These are phyloP conservation scores for Chiloscyllium plagiosum DNA, from an alignment of 2,113 vertebrate species.

Conservation along the genomic window DNA sequence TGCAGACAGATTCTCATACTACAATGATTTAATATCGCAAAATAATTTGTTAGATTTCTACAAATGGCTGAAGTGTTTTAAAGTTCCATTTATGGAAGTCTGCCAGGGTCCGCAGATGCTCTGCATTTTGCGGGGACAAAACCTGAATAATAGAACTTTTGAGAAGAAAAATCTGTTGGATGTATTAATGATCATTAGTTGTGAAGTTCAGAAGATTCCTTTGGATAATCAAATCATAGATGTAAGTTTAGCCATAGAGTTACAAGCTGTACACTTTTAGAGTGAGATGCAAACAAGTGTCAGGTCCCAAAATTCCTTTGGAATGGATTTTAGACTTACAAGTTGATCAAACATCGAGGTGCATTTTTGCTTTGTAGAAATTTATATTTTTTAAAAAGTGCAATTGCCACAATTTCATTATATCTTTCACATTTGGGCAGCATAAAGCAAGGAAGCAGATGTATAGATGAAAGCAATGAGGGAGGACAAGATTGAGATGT, in stretches of 20 bases:
- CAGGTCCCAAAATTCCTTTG: not conserved
- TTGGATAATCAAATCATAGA: not conserved
- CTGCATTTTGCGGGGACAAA: not conserved
- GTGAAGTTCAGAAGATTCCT: not conserved
- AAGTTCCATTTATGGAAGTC: not conserved
- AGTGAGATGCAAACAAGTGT: not conserved
- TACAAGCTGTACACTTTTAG: not conserved
- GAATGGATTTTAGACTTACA: not conserved
- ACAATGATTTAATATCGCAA: not conserved
- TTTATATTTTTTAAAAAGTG: not conserved
- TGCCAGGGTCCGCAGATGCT: not conserved
- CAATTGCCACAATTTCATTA: not conserved
- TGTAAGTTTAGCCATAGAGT: not conserved
- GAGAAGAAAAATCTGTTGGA: not conserved
- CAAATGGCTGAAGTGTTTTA: not conserved
- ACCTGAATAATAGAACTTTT: not conserved
- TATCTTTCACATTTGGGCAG: not conserved
- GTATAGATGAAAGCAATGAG: no score
- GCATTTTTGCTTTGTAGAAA: not conserved
- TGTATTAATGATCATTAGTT: not conserved
- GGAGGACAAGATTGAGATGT: no score
- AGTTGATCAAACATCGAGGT: not conserved
- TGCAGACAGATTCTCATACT: not conserved
- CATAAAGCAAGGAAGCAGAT: not conserved
- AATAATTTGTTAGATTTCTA: not conserved